These are phyloP conservation scores for Serrognathus titanus DNA, from an alignment of 2,888 invertebrate genomes.

Conservation along the genomic window DNA sequence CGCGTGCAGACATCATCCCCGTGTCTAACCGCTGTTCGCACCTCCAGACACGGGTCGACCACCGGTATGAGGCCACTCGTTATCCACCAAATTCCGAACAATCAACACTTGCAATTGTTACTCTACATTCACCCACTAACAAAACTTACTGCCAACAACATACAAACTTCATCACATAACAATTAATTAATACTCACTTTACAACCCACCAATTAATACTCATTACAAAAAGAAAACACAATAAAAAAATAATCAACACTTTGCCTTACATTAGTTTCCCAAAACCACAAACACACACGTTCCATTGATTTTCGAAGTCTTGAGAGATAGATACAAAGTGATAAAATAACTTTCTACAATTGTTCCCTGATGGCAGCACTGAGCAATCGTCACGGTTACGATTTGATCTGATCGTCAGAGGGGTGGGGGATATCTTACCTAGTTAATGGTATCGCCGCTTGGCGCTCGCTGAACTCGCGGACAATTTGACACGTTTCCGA, in stretches of 20 bases:
- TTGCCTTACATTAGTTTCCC: too few species aligned
- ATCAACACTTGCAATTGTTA: constrained; percentile 9
- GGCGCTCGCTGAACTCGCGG: constrained; percentile 11
- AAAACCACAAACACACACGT: too few species aligned
- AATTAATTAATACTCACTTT: neutral
- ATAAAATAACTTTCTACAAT: constrained; percentile 30
- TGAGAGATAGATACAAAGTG: too few species aligned
- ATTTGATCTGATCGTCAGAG: constrained; percentile 7
- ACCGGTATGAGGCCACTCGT: constrained; percentile 20
- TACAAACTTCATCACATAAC: neutral
- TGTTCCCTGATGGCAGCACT: constrained; percentile 35
- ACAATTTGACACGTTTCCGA: constrained; percentile 27
- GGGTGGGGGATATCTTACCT: constrained; percentile 10
- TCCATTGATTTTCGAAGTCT: too few species aligned
- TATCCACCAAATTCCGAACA: constrained; percentile 14
- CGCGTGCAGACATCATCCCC: constrained; percentile 44
- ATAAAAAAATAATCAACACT: too few species aligned
- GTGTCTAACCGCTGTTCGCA: constrained; percentile 42
- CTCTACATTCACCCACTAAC: neutral
- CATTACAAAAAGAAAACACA: constrained; percentile 1
- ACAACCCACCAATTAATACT: neutral
- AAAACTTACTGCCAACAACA: constrained; percentile 1
- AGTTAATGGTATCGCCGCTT: constrained; percentile 21
- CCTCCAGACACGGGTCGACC: constrained; percentile 39
- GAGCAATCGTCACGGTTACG: constrained; percentile 29